Percentiles rank a stretch among this genome's conserved stretches.
These are phyloP conservation scores for Dolichotis patagonum DNA, from an alignment of 2,113 vertebrate species.

Conservation along the genomic window DNA sequence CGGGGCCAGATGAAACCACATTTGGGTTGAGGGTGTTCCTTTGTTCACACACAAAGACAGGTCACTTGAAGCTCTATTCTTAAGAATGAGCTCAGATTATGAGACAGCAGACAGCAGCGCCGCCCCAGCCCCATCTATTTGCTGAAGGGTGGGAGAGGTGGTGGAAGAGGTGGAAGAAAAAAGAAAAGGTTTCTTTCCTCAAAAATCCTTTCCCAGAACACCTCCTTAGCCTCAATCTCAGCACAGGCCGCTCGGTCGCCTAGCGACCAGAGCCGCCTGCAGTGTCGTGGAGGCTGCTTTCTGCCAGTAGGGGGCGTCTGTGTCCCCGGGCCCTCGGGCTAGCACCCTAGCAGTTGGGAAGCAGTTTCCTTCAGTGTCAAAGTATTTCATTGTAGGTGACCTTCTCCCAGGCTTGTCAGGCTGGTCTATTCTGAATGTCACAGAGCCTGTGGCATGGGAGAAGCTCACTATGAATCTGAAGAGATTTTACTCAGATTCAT, in stretches of 20 bases:
- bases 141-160: neutral
- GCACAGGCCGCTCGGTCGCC: neutral
- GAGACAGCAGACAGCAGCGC: neutral
- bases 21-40: neutral
- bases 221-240: neutral
- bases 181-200: slow-evolving; percentile 48
- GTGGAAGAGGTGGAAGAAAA: neutral
- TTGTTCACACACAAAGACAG: slow-evolving; percentile 24
- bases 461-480: slow-evolving; percentile 14
- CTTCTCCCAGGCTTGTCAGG: slow-evolving; percentile 8
- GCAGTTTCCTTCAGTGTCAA: slow-evolving; percentile 26
- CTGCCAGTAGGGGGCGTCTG: slow-evolving; percentile 47
- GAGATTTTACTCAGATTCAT: slow-evolving; percentile 52
- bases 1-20: neutral
- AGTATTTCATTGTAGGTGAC: neutral
- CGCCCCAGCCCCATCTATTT: neutral
- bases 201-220: slow-evolving; percentile 28
- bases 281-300: slow-evolving; percentile 23
- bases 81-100: slow-evolving; percentile 57
- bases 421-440: neutral
- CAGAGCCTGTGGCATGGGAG: neutral
- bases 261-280: slow-evolving; percentile 63
- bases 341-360: neutral
- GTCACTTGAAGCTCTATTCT: slow-evolving; percentile 50
- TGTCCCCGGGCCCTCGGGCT: slow-evolving; percentile 2